Conservation (phyloP, 1,140 invertebrate species). For the Ceratosolen fusciceps region DNA sequence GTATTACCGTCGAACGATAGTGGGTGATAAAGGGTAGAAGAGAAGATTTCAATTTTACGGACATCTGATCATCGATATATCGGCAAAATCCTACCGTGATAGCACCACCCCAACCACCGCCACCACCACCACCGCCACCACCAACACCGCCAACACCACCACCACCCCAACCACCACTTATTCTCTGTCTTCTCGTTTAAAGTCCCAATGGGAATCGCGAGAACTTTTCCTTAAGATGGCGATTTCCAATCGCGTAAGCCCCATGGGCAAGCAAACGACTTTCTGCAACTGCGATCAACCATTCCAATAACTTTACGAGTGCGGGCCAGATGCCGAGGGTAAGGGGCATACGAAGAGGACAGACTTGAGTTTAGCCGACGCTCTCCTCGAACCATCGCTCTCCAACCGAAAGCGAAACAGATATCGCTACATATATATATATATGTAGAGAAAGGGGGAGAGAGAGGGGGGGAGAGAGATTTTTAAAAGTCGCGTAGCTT, state of each 20-base stretch:
- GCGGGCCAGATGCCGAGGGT: neutral
- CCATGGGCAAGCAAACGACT: slow-evolving; percentile 36
- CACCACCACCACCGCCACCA: too few species aligned
- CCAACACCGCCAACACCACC: too few species aligned
- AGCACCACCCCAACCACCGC: too few species aligned
- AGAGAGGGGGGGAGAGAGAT: neutral
- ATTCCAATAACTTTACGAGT: slow-evolving; percentile 39
- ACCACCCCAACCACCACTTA: neutral
- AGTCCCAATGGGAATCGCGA: slow-evolving; percentile 14
- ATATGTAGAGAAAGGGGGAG: neutral
- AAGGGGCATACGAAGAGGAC: neutral
- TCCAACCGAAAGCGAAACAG: too few species aligned
- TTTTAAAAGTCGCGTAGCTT: neutral
- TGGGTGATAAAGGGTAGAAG: slow-evolving; percentile 10
- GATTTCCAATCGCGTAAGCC: slow-evolving; percentile 41
- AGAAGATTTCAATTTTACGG: slow-evolving; percentile 42
- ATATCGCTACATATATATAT: too few species aligned
- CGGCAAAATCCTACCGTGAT: neutral
- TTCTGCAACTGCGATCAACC: slow-evolving; percentile 41
- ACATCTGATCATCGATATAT: slow-evolving; percentile 38
- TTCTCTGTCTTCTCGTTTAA: neutral
- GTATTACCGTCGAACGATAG: neutral
- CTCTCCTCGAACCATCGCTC: neutral
- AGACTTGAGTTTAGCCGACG: neutral
- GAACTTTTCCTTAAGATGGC: slow-evolving; percentile 40